Evolutionary conservation across 1,140 invertebrate genomes (phyloP), one percentile per base, ranked within the genome.

Genomic region (Magallana ariakensis): DNA sequence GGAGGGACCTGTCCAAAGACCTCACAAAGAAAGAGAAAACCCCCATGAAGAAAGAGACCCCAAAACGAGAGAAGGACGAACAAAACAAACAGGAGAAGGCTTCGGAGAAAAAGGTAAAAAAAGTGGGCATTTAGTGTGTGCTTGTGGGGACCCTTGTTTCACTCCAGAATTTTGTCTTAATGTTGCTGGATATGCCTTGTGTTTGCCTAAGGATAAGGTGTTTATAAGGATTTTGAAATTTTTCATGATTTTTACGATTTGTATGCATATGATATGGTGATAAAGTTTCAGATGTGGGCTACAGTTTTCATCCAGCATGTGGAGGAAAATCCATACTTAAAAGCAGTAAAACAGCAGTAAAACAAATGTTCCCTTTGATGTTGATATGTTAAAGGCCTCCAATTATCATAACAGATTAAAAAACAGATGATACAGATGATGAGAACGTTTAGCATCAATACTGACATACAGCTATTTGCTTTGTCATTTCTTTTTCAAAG

Each of bases 71-170:
- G 58, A 87, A 89, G 55, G 88, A 91, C 22, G 88, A 92, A 16
- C 88, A 90, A 10, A 91, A 92, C 55, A 88, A 91, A 80, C 86
- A 88, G 33, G 91, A 91, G 56, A 90, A 85, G 22, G 87, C 87
- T 11, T 62, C 80, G 54, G 87, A 89, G 58, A 91, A 89, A 7
- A 91, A 88, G 85, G 87, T 88, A 55, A 81, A 53, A 26, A 70
- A 26, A 13, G 22, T n/a, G 66, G 22, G 22, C 19, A 5, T 33
- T 70, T 26, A 70, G 66, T 70, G 26, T 70, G 13, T 70, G 66
- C 66, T 46, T 70, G 0, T 33, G 66, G 66, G 22, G 66, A 19
- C 11, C 66, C 22, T 70, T 70, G 66, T 70, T 22, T 70, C 33
- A 70, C 22, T 22, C 66, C 62, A 19, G 13, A 13, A n/a, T 26